These are phyloP conservation scores for Antitype chi DNA, from an alignment of 2,888 invertebrate species.

Conservation along the genomic window DNA sequence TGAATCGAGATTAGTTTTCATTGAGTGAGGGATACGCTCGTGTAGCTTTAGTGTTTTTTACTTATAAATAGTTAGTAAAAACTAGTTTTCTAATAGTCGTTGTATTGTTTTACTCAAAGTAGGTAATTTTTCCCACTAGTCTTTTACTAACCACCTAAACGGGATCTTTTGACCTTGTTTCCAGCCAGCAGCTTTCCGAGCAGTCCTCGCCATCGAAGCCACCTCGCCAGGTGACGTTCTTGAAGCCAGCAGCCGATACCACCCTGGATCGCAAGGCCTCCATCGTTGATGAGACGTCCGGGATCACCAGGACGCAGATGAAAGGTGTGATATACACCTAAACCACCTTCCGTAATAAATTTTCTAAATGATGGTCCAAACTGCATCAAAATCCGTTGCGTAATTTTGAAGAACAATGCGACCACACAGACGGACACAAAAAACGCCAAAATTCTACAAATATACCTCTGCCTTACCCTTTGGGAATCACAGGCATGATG, in stretches of 20 bases:
- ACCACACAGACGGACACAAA: too few relatives aligned
- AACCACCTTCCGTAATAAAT: too few relatives aligned
- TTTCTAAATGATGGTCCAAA: too few relatives aligned
- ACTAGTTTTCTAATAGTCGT: constrained; percentile 6
- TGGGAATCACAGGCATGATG: too few relatives aligned
- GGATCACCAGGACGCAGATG: constrained; percentile 94
- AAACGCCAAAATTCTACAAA: too few relatives aligned
- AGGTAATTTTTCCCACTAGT: neutral
- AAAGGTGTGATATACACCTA: constrained; percentile 88
- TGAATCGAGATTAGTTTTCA: constrained; percentile 19
- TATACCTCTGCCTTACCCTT: too few relatives aligned
- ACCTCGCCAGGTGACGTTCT: constrained; percentile 84
- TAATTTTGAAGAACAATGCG: too few relatives aligned
- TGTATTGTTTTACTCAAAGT: constrained; percentile 4
- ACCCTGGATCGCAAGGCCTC: constrained; percentile 87
- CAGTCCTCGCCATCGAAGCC: constrained; percentile 75
- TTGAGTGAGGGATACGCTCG: constrained; percentile 31
- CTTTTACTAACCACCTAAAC: neutral
- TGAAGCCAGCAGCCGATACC: constrained; percentile 87
- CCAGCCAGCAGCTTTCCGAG: constrained; percentile 79
- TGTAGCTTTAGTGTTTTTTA: constrained; percentile 32
- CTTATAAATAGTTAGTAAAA: constrained; percentile 4
- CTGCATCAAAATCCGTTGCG: too few relatives aligned
- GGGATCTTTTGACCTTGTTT: neutral
- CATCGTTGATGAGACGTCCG: constrained; percentile 87